Percentiles rank a stretch among this genome's conserved stretches.
These are phyloP conservation scores for Ophion obscuratus DNA, from an alignment of 2,888 invertebrate species.

Conservation along the genomic window DNA sequence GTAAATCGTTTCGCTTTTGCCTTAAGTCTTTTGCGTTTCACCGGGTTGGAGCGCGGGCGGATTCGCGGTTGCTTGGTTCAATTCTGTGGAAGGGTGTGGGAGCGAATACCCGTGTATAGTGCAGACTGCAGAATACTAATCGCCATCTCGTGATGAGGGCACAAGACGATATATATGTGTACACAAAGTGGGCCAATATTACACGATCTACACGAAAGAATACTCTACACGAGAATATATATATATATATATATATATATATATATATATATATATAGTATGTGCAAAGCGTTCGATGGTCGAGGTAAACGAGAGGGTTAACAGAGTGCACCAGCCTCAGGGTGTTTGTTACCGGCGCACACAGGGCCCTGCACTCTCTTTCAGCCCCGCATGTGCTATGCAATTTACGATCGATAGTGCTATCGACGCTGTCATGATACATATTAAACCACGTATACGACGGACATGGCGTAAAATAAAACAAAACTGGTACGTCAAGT, in stretches of 20 bases:
- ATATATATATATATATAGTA: slow-evolving; percentile 28
- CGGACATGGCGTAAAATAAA: slow-evolving; percentile 6
- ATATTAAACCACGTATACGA: slow-evolving; percentile 1
- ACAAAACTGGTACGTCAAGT: too few relatives aligned
- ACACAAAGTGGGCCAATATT: slow-evolving; percentile 56
- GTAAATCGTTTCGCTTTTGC: not conserved
- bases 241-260: slow-evolving; percentile 12
- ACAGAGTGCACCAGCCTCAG: slow-evolving; percentile 56
- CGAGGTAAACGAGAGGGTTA: slow-evolving; percentile 58
- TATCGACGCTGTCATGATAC: slow-evolving; percentile 43
- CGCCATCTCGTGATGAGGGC: slow-evolving; percentile 21
- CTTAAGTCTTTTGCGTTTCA: slow-evolving; percentile 19
- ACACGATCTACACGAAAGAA: slow-evolving; percentile 11
- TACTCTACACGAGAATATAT: slow-evolving; percentile 11
- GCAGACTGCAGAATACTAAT: slow-evolving; percentile 54
- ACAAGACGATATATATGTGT: slow-evolving; percentile 6
- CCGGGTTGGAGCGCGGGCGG: slow-evolving; percentile 5
- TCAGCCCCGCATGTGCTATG: slow-evolving; percentile 20
- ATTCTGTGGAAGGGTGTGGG: slow-evolving; percentile 30
- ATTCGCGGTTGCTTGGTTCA: not conserved
- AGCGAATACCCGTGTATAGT: slow-evolving; percentile 36
- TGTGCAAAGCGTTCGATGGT: not conserved
- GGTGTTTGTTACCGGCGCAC: slow-evolving; percentile 50
- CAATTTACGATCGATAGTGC: slow-evolving; percentile 56
- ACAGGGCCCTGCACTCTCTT: slow-evolving; percentile 37